Conservation (phyloP, 1,140 invertebrate genomes). For the Conus betulinus region DNA sequence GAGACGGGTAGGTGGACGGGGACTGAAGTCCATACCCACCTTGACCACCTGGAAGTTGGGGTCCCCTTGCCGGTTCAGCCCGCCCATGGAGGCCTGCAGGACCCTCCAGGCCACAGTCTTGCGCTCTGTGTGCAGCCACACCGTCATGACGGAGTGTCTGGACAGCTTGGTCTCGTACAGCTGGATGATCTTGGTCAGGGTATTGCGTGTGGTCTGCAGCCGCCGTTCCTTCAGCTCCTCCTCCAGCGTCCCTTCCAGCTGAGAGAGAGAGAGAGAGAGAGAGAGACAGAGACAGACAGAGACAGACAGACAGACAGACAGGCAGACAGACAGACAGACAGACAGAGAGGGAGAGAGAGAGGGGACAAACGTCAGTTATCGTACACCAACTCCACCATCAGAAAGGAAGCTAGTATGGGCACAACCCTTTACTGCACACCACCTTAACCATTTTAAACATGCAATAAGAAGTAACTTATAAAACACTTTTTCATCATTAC, state of each 20-base stretch:
- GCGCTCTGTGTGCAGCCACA: constrained; percentile 75
- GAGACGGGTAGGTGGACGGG: too few species aligned
- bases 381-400: too few species aligned
- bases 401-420: too few species aligned
- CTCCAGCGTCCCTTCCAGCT: constrained; percentile 70
- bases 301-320: not conserved
- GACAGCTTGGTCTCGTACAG: constrained; percentile 76
- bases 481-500: too few species aligned
- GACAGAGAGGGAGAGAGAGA: too few species aligned
- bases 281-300: not conserved
- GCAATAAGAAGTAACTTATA: too few species aligned
- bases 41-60: constrained; percentile 59
- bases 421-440: too few species aligned
- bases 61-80: constrained; percentile 60
- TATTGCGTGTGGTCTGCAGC: constrained; percentile 66
- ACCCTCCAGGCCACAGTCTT: constrained; percentile 74
- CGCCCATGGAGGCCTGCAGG: constrained; percentile 68
- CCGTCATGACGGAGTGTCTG: constrained; percentile 76
- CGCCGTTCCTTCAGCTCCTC: constrained; percentile 52
- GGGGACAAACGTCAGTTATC: too few species aligned
- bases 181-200: constrained; percentile 76
- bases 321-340: not conserved
- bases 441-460: too few species aligned
- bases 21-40: constrained; percentile 38
- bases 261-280: not conserved